Conservation (phyloP, 2,797 vertebrate species). For the Uromys caudimaculatus region DNA sequence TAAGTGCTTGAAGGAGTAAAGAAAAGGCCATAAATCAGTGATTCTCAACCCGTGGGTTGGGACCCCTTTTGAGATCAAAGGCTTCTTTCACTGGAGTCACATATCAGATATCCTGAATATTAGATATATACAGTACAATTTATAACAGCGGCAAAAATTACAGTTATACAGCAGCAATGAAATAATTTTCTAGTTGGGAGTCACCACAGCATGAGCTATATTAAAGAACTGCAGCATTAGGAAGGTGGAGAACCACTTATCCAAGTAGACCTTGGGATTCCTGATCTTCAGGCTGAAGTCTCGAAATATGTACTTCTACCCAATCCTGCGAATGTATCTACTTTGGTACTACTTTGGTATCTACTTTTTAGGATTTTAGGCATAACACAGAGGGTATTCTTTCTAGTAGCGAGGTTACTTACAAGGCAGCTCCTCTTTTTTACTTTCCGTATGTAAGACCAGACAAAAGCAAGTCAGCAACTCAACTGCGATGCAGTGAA, state of each 20-base stretch:
- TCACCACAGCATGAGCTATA: not conserved
- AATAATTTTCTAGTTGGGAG: not conserved
- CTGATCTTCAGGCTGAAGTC: not conserved
- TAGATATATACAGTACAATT: not conserved
- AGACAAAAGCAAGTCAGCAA: not conserved
- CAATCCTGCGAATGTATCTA: not conserved
- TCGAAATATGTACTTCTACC: not conserved
- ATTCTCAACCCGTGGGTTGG: not conserved
- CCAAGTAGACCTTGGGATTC: conserved; percentile 20
- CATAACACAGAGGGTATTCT: not conserved
- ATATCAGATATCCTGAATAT: not conserved
- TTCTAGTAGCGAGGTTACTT: not conserved
- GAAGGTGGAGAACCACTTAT: not conserved
- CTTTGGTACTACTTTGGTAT: too few relatives aligned
- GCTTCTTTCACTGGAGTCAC: not conserved
- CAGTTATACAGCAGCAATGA: too few relatives aligned
- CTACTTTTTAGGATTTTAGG: conserved; percentile 28
- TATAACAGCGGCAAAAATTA: not conserved
- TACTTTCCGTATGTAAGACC: not conserved
- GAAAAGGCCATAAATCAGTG: not conserved
- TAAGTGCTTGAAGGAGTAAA: not conserved
- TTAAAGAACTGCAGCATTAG: not conserved
- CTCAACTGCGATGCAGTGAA: not conserved
- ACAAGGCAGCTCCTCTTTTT: not conserved
- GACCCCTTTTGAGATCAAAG: not conserved